phyloP scores from a whole-genome alignment of 2,113 vertebrate species.

The Speoplatyrhinus poulsoni region DNA sequence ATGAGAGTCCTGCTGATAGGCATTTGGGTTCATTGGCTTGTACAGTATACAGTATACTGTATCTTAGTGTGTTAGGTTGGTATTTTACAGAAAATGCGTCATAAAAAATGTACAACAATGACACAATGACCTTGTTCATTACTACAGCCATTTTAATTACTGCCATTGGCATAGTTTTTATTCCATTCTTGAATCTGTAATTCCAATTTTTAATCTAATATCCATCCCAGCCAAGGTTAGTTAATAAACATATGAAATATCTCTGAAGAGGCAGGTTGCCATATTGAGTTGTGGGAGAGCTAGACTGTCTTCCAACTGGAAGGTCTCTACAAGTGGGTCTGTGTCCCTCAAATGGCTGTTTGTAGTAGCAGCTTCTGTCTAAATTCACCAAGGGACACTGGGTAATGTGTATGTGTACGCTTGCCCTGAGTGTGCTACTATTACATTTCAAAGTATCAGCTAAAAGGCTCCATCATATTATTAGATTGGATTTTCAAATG shows the following conservation, averaged over 20 bases:
- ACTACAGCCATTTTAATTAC: conserved; percentile 15
- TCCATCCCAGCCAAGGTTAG: too few species aligned
- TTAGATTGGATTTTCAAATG: conserved; percentile 18
- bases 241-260: background rate
- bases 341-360: too few species aligned
- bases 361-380: too few species aligned
- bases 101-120: conserved; percentile 12
- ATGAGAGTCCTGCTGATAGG: too few species aligned
- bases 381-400: too few species aligned
- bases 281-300: background rate
- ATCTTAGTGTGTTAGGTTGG: conserved; percentile 16
- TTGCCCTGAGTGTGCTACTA: too few species aligned
- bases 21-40: conserved; percentile 10
- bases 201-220: too few species aligned
- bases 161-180: background rate
- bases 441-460: too few species aligned
- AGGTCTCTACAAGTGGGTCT: background rate
- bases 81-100: conserved; percentile 12
- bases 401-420: too few species aligned
- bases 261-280: background rate
- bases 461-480: background rate
- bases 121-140: conserved; percentile 16
- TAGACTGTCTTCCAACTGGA: background rate
- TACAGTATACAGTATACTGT: too few species aligned
- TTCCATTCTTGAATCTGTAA: too few species aligned